Base-by-base conservation (phyloP, 2,797 vertebrate genomes). In the Clamator glandarius region DNA sequence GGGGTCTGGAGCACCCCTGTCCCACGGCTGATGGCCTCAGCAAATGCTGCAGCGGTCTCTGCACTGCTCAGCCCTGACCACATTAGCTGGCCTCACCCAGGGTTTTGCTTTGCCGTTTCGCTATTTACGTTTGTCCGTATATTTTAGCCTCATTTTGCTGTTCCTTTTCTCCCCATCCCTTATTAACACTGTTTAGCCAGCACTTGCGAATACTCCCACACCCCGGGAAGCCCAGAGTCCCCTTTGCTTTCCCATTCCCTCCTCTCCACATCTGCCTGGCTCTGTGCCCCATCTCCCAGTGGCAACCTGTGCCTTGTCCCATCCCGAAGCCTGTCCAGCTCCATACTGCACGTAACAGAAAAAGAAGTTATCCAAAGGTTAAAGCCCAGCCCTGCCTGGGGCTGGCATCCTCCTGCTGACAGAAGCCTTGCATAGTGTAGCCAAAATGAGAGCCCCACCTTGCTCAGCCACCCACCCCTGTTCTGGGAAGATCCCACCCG, bases 151-250 rank as follows among this genome's bases (percentile, higher is more conserved):
- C 15, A 15, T 48, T 75, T 59, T 50, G 23, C 11, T 17, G 21
- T 14, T 39, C 23, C 44, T 51, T 46, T 23, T 11, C 1, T 7
- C 19, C 24, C 11, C 48, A 20, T 28, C 31, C 31, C 18, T 58
- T 41, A 24, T 15, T 63, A 42, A 35, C 14, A 17, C 5, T 1
- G 0, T 55, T 61, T 20, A 51, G 44, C 17, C 12, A 29, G 7
- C 17, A 46, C 21, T 41, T 0, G 1, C 67, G 57, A 36, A 26
- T 11, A 29, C 36, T 54, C 46, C n/a, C 8, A 4, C 1, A 3
- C 3, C 58, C 29, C 0, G 0, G 15, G 29, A 52, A 41, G 23
- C 33, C 39, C 72, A 41, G 8, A 64, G 31, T 11, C n/a, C 18
- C 46, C 7, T 4, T 6, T 44, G 35, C 21, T 39, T 54, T 36